These are phyloP conservation scores for Machaerirhynchus nigripectus DNA, from an alignment of 2,113 vertebrate species.

Conservation along the genomic window DNA sequence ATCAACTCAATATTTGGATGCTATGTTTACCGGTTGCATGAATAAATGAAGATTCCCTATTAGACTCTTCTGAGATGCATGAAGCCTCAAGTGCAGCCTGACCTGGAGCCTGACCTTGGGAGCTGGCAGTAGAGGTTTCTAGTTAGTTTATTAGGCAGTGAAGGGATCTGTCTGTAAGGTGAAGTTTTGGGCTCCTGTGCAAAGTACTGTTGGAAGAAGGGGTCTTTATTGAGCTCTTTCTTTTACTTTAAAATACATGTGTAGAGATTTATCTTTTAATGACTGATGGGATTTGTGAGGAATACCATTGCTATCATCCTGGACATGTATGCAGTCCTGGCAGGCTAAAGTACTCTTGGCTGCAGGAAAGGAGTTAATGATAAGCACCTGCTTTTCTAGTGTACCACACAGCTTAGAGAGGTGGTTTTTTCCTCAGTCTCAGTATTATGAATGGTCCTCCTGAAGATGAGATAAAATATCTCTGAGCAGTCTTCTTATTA, in stretches of 20 bases:
- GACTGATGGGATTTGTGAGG: not conserved
- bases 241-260: not conserved
- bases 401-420: not conserved
- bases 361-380: not conserved
- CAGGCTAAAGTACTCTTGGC: not conserved
- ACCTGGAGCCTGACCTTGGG: not conserved
- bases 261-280: not conserved
- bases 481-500: not conserved
- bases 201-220: not conserved
- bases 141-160: not conserved
- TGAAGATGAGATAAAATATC: not conserved
- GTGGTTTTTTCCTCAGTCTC: not conserved
- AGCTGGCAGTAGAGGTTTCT: not conserved
- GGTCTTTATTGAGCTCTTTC: not conserved
- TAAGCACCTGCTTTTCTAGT: not conserved
- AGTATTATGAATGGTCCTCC: not conserved
- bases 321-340: not conserved
- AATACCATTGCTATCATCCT: not conserved
- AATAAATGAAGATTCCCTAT: not conserved
- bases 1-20: not conserved
- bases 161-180: not conserved
- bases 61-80: not conserved
- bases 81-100: not conserved
- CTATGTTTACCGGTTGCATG: not conserved
- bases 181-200: not conserved